Evolutionary conservation across 2,113 vertebrate genomes (phyloP).

Genomic region (Podarcis cretensis): DNA sequence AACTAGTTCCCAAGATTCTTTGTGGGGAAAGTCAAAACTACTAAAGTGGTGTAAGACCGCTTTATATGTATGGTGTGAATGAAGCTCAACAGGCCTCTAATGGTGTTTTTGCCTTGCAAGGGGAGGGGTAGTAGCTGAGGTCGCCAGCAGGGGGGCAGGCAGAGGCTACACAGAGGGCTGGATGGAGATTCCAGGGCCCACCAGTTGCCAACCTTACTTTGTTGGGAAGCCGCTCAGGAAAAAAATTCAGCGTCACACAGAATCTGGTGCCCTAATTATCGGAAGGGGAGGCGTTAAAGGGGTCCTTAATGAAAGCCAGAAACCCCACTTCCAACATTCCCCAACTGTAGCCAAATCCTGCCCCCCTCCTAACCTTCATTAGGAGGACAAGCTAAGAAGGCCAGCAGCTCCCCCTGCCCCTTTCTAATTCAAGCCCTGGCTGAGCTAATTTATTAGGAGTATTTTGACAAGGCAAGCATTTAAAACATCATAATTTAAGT

Average conservation of each 20-base stretch:
- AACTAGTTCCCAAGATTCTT: too few relatives aligned
- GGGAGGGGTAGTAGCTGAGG: too few relatives aligned
- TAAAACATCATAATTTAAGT: background rate
- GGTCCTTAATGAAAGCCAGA: background rate
- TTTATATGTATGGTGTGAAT: too few relatives aligned
- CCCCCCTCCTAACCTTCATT: background rate
- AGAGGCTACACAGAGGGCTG: background rate
- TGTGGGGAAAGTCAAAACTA: too few relatives aligned
- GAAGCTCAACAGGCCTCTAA: background rate
- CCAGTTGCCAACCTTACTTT: background rate
- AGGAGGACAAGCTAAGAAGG: background rate
- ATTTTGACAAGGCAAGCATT: slow-evolving; percentile 17
- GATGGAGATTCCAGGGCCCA: too few relatives aligned
- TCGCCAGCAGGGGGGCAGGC: too few relatives aligned
- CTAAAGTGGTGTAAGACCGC: too few relatives aligned
- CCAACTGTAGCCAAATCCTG: background rate
- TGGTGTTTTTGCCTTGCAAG: background rate
- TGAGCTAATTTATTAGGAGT: background rate
- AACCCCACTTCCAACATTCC: background rate
- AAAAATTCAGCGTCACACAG: background rate
- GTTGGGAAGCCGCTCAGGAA: background rate
- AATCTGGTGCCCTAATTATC: background rate
- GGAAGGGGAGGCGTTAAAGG: background rate
- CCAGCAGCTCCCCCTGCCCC: too few relatives aligned
- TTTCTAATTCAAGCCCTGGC: background rate